phyloP scores from a whole-genome alignment of 2,113 vertebrate genomes.

The Procavia capensis region DNA sequence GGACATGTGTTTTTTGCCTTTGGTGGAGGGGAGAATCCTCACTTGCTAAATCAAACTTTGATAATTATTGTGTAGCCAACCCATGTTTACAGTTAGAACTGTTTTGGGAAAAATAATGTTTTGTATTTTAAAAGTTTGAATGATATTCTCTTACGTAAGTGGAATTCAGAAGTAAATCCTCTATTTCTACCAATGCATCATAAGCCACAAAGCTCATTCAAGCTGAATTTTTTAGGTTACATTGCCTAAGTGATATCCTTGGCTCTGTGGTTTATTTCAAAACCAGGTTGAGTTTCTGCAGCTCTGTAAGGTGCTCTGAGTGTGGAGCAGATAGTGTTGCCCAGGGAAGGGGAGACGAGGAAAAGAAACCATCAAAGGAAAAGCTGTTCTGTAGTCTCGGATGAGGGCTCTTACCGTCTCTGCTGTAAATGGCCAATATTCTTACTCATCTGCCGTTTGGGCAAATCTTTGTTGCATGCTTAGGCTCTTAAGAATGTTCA shows the following conservation, averaged over 20 bases:
- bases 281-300: not conserved
- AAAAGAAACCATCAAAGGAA: not conserved
- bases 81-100: not conserved
- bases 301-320: not conserved
- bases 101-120: not conserved
- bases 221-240: not conserved
- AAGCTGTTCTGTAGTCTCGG: not conserved
- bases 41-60: not conserved
- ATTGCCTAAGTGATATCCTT: not conserved
- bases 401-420: not conserved
- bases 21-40: not conserved
- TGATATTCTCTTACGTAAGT: not conserved
- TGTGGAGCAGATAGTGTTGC: not conserved
- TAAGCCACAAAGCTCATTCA: not conserved
- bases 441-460: not conserved
- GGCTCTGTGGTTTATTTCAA: slow-evolving; percentile 20
- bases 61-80: not conserved
- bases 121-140: slow-evolving; percentile 28
- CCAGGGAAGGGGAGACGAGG: not conserved
- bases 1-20: not conserved
- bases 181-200: not conserved
- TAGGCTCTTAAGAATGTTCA: not conserved
- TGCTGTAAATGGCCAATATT: not conserved
- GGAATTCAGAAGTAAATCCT: not conserved
- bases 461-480: not conserved